Conservation (phyloP, 2,888 invertebrate species). For the Teleiodes luculella region DNA sequence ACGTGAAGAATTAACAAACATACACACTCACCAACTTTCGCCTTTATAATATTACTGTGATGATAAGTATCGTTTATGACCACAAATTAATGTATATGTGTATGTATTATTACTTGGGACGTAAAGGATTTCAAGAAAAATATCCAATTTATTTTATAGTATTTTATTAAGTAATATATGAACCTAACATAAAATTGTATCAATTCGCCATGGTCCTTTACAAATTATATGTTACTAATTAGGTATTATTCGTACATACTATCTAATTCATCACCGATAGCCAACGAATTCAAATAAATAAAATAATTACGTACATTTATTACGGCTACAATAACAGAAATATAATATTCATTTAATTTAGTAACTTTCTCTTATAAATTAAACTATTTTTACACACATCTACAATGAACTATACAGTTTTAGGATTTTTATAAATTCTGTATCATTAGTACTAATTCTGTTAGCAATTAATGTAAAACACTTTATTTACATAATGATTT, state of each 20-base stretch:
- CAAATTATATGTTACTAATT: neutral
- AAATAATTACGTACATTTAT: neutral
- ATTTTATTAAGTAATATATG: conserved; percentile 38
- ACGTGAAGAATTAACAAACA: no score
- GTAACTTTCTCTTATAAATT: conserved; percentile 5
- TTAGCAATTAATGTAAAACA: conserved; percentile 3
- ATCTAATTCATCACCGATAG: neutral
- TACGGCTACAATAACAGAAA: conserved; percentile 10
- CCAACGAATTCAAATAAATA: neutral
- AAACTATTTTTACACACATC: neutral
- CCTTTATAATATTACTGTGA: no score
- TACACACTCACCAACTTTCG: no score
- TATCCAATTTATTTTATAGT: conserved; percentile 26
- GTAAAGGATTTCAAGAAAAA: conserved; percentile 16
- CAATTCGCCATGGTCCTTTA: conserved; percentile 43
- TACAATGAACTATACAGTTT: neutral
- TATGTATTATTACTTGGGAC: no score
- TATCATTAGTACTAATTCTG: neutral
- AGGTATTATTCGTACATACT: neutral
- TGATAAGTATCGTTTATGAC: no score
- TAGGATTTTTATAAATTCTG: conserved; percentile 1
- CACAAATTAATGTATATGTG: no score
- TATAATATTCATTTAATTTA: neutral
- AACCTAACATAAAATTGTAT: conserved; percentile 32
- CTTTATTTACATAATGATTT: neutral